phyloP scores from a whole-genome alignment of 2,888 invertebrate species.

The Trachelus troglodyta region DNA sequence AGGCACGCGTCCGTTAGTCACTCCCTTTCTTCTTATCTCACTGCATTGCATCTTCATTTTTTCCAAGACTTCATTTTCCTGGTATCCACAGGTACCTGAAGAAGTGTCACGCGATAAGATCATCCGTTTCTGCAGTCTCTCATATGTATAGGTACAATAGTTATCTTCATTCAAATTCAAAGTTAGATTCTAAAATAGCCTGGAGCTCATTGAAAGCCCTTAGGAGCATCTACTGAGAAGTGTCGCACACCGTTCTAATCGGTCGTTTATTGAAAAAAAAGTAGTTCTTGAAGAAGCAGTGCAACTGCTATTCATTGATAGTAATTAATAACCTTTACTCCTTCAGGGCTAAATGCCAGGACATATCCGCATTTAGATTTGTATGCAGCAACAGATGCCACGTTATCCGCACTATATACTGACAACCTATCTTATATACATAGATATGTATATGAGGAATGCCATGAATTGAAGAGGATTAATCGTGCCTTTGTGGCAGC shows the following conservation, averaged over 20 bases:
- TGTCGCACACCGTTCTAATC: not conserved
- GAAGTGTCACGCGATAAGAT: not conserved
- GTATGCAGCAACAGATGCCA: not conserved
- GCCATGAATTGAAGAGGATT: not conserved
- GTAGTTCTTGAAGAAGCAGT: not conserved
- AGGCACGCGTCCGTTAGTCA: conserved; percentile 11
- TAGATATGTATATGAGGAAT: not conserved
- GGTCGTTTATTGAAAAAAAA: not conserved
- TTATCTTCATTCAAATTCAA: not conserved
- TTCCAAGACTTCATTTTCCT: not conserved
- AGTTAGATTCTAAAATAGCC: not conserved
- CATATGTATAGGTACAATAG: not conserved
- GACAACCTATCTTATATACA: not conserved
- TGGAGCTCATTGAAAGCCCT: not conserved
- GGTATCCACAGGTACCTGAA: not conserved
- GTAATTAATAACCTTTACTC: not conserved
- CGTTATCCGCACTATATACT: not conserved
- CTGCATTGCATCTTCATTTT: conserved; percentile 5
- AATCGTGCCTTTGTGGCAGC: not conserved
- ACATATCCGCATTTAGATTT: not conserved
- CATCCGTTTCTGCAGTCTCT: not conserved
- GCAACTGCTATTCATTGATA: not conserved
- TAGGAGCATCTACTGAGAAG: not conserved
- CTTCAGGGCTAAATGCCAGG: not conserved
- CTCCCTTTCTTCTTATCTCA: conserved; percentile 3